Percentiles rank a stretch among this genome's conserved stretches.
Conservation (phyloP, 2,113 vertebrate genomes). For the Rhinogobius similis region DNA sequence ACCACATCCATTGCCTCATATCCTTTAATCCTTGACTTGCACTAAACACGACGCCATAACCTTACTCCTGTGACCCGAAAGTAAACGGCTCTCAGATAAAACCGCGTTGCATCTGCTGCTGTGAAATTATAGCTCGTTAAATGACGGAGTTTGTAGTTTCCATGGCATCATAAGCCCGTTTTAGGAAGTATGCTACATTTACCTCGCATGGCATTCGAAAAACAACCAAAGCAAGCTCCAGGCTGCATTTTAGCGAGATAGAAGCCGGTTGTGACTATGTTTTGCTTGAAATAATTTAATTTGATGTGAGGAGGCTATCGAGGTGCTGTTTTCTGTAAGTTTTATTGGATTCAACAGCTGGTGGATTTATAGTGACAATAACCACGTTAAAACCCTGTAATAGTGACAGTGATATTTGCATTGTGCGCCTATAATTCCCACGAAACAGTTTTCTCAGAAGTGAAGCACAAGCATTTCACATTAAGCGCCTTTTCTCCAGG, state of each 20-base stretch:
- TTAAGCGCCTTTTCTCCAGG: too few species aligned
- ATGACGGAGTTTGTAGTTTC: constrained; percentile 31
- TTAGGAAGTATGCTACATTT: constrained; percentile 69
- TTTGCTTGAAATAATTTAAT: not conserved
- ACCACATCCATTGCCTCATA: not conserved
- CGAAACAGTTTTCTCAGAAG: constrained; percentile 10
- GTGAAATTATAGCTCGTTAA: constrained; percentile 21
- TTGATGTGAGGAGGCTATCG: not conserved
- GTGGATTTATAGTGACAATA: constrained; percentile 27
- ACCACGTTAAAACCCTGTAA: constrained; percentile 17
- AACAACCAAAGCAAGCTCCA: constrained; percentile 9
- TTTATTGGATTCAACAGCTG: constrained; percentile 4
- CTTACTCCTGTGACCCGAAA: not conserved
- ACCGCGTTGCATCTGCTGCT: not conserved
- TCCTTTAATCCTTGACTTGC: not conserved
- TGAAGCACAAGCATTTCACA: not conserved
- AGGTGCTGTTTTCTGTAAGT: not conserved
- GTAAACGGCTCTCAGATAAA: constrained; percentile 3
- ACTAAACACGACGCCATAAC: constrained; percentile 7
- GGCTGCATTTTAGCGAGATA: not conserved
- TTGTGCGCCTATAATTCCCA: not conserved
- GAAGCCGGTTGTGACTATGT: not conserved
- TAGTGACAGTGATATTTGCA: constrained; percentile 1
- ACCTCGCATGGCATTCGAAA: constrained; percentile 38
- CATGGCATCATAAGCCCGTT: constrained; percentile 33